Conservation (phyloP, 2,888 invertebrate species). For the Clivina fossor region DNA sequence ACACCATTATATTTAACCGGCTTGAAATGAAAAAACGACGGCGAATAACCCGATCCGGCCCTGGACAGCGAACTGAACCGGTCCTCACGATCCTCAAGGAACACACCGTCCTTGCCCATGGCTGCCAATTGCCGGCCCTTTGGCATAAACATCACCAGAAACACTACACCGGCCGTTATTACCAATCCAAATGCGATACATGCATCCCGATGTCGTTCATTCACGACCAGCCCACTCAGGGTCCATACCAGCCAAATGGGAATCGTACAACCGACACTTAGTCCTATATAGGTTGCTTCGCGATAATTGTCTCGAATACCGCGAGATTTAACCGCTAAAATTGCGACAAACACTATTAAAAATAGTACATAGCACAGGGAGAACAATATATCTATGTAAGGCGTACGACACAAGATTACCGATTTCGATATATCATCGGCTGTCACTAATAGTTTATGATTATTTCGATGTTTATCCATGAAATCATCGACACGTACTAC, state of each 20-base stretch:
- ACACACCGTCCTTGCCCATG: slow-evolving; percentile 85
- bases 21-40: slow-evolving; percentile 91
- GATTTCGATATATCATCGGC: slow-evolving; percentile 51
- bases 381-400: slow-evolving; percentile 71
- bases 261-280: slow-evolving; percentile 82
- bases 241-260: slow-evolving; percentile 87
- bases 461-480: slow-evolving; percentile 46
- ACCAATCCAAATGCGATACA: slow-evolving; percentile 89
- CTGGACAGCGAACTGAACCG: slow-evolving; percentile 77
- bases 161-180: slow-evolving; percentile 80
- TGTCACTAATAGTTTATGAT: slow-evolving; percentile 50
- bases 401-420: slow-evolving; percentile 63
- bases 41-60: slow-evolving; percentile 82
- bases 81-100: slow-evolving; percentile 80
- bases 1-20: slow-evolving; percentile 53
- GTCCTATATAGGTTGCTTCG: slow-evolving; percentile 89
- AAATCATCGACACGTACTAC: slow-evolving; percentile 51
- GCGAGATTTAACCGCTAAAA: slow-evolving; percentile 81
- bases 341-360: slow-evolving; percentile 80
- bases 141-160: slow-evolving; percentile 92
- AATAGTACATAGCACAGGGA: slow-evolving; percentile 83
- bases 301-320: slow-evolving; percentile 91
- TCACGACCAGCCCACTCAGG: slow-evolving; percentile 76
- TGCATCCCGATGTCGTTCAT: slow-evolving; percentile 80
- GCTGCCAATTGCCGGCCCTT: slow-evolving; percentile 90